A percentile compares a stretch with the other conserved stretches of the same genome.
Evolutionary conservation across 2,888 invertebrate species (phyloP).

Genomic region (Chymomyza amoena): DNA sequence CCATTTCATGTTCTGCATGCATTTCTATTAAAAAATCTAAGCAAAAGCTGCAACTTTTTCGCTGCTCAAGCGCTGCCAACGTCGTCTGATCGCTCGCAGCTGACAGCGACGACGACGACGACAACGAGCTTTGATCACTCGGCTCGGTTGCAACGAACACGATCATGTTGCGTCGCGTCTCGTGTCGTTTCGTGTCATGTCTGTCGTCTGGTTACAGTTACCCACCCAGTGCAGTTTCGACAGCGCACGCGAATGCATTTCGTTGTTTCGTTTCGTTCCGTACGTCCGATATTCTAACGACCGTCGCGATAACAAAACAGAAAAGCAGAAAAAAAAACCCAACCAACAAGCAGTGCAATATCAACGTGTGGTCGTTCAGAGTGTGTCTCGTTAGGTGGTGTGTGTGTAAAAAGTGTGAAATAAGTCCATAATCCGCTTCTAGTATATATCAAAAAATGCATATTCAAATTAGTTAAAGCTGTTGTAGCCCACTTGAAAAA

Average conservation of each 20-base stretch:
- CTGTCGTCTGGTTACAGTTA: neutral
- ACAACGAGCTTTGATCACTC: constrained; percentile 3
- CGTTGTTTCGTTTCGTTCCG: neutral
- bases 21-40: constrained; percentile 26
- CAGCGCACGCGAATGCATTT: neutral
- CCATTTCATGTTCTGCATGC: neutral
- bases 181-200: neutral
- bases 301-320: neutral
- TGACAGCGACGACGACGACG: constrained; percentile 24
- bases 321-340: neutral
- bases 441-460: neutral
- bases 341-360: neutral
- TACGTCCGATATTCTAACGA: neutral
- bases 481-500: neutral
- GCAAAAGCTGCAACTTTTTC: constrained; percentile 14
- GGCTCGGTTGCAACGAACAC: neutral
- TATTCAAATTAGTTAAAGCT: neutral
- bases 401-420: neutral
- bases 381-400: neutral
- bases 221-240: neutral
- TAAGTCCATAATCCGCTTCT: neutral
- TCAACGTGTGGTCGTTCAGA: neutral
- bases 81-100: constrained; percentile 17
- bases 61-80: constrained; percentile 4
- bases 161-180: neutral